A percentile compares a stretch with the other conserved stretches of the same genome.
These are phyloP conservation scores for Neostethus bicornis DNA, from an alignment of 2,797 vertebrate species.

Conservation along the genomic window DNA sequence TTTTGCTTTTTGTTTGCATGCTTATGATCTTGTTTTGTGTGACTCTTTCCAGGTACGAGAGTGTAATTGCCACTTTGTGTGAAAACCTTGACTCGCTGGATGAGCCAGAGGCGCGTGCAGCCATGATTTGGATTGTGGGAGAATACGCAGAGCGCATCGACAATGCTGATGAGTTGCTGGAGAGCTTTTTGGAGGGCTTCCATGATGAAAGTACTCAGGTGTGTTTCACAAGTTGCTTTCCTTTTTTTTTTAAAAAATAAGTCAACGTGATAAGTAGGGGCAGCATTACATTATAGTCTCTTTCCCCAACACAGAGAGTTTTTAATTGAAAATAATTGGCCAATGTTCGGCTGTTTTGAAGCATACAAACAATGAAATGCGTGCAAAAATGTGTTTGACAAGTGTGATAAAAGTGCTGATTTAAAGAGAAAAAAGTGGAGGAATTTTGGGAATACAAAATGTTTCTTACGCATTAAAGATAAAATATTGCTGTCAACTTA, in stretches of 20 bases:
- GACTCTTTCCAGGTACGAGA: slow-evolving; percentile 87
- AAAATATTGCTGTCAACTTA: too few species aligned
- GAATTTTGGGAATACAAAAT: background rate
- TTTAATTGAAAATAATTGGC: slow-evolving; percentile 11
- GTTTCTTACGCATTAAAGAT: too few species aligned
- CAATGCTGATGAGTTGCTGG: slow-evolving; percentile 96
- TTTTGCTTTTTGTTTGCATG: background rate
- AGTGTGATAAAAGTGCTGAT: background rate
- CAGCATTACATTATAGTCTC: slow-evolving; percentile 11
- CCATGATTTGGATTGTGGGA: slow-evolving; percentile 99
- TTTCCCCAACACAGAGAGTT: slow-evolving; percentile 4
- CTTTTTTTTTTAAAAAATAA: slow-evolving; percentile 13
- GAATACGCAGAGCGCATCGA: slow-evolving; percentile 98
- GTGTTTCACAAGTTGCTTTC: slow-evolving; percentile 21
- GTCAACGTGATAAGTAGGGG: slow-evolving; percentile 7
- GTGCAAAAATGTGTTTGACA: slow-evolving; percentile 11
- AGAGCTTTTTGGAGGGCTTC: slow-evolving; percentile 98
- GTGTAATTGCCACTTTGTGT: slow-evolving; percentile 96
- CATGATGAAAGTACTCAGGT: slow-evolving; percentile 99
- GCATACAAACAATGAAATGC: background rate
- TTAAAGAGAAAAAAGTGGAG: background rate
- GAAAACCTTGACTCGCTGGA: slow-evolving; percentile 98
- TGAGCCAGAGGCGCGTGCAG: slow-evolving; percentile 95
- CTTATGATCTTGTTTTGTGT: slow-evolving; percentile 7
- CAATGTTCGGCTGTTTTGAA: slow-evolving; percentile 1